Evolutionary conservation across 1,140 invertebrate species (phyloP), one percentile per base, ranked within the genome.

Genomic region (Gonioctena quinquepunctata): DNA sequence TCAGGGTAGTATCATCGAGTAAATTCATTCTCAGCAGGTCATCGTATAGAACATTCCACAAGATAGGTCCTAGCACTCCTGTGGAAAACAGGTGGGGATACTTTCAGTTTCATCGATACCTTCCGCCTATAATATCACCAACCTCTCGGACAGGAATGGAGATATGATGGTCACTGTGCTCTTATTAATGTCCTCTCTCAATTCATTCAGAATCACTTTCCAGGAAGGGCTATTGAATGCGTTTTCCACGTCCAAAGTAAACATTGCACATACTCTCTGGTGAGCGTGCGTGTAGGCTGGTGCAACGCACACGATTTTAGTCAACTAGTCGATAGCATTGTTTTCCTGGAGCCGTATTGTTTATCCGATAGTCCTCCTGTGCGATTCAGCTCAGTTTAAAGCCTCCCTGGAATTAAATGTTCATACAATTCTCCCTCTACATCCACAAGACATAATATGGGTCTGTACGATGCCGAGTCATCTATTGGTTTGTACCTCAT

Each of bases 11-110:
- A 1, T 73, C 79, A n/a, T 23, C 13, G 0, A 75, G 70, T 0
- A 69, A 19, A 19, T 75, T 74, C 2, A 83, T 63, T 4, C 28
- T 25, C n/a, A 84, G 57, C 11, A 61, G 6, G 4, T 27, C 26
- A 22, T 26, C 8, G 25, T 26, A 61, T 22, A 23, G 16, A 13
- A 50, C 48, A 18, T 64, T 49, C 33, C 62, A 64, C 21, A 64
- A 33, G 3, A n/a, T 64, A 13, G 28, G 28, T 2, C 62, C 62
- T 11, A 6, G 11, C 3, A 61, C 23, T 6, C 22, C 25, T 3
- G 22, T 26, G 18, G 25, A 26, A 2, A 26, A 26, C 27, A 61
- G n/a, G n/a, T 27, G 2, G 27, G 19, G 2, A 48, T 50, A 6
- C 25, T n/a, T 8, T 5, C 25, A n/a, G 11, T 7, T 61, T 27